Conservation (phyloP, 2,797 vertebrate species). For the Silurus lanzhouensis region DNA sequence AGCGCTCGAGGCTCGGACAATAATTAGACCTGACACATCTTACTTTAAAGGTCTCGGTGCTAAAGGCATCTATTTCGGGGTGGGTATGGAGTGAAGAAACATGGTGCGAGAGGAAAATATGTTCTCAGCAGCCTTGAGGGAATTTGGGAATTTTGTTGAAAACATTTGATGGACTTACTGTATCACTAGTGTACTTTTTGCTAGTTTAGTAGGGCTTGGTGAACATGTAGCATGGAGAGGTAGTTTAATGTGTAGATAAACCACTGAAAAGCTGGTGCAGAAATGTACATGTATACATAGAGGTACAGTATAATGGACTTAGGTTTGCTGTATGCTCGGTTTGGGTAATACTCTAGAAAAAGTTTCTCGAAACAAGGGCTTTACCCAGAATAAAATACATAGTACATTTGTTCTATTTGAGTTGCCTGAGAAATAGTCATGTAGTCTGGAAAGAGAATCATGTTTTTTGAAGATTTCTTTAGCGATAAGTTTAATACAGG, state of each 20-base stretch:
- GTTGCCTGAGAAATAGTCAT: neutral
- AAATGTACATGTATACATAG: neutral
- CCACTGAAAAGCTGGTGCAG: neutral
- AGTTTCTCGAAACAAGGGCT: neutral
- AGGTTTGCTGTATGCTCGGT: neutral
- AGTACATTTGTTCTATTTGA: neutral
- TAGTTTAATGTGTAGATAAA: neutral
- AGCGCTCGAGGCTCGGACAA: neutral
- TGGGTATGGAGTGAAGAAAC: conserved; percentile 10
- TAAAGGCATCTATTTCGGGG: conserved; percentile 32
- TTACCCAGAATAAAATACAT: neutral
- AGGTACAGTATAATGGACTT: neutral
- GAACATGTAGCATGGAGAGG: neutral
- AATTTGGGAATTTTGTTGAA: neutral
- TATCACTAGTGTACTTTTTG: neutral
- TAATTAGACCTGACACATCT: conserved; percentile 31
- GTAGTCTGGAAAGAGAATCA: no score
- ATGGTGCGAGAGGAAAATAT: neutral
- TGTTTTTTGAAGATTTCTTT: conserved; percentile 27
- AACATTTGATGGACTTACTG: no score
- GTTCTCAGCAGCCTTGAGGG: conserved; percentile 5
- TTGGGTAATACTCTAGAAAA: neutral
- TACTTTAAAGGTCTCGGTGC: neutral
- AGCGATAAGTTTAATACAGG: neutral
- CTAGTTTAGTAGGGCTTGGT: neutral